Conservation (phyloP, 1,140 invertebrate species). For the Aphaenogaster ashmeadi region DNA sequence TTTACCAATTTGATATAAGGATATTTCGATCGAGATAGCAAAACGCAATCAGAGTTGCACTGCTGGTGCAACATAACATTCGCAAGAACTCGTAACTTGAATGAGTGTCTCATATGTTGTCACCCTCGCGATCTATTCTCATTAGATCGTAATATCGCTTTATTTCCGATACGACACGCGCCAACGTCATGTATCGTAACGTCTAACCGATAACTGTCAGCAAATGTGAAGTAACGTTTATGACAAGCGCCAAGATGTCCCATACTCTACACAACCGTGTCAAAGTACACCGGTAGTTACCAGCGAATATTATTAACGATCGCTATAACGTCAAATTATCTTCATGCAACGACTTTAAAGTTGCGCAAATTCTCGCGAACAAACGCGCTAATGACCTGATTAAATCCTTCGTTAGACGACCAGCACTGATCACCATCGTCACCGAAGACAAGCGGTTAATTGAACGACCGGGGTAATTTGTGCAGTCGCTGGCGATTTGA, state of each 20-base stretch:
- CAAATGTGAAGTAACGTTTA: conserved; percentile 48
- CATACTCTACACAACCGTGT: neutral
- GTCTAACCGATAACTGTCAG: conserved; percentile 45
- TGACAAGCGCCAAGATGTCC: conserved; percentile 13
- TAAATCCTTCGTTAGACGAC: conserved; percentile 5
- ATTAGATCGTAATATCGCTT: conserved; percentile 37
- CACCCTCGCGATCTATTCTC: neutral
- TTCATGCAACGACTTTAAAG: conserved; percentile 11
- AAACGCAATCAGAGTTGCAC: neutral
- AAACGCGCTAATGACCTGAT: conserved; percentile 19
- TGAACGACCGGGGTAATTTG: conserved; percentile 3
- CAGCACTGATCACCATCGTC: neutral
- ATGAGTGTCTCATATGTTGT: conserved; percentile 9
- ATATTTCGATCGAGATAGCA: neutral
- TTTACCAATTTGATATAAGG: neutral
- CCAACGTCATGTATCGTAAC: neutral
- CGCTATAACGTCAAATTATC: conserved; percentile 8
- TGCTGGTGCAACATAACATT: neutral
- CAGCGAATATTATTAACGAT: conserved; percentile 37
- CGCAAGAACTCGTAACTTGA: conserved; percentile 9
- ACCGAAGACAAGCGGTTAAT: conserved; percentile 46
- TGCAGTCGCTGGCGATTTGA: neutral
- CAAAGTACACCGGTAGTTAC: neutral
- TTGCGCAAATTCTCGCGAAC: conserved; percentile 29
- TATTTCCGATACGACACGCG: conserved; percentile 5